Evolutionary conservation across 2,113 vertebrate species (phyloP).

Genomic region (Callionymus lyra): DNA sequence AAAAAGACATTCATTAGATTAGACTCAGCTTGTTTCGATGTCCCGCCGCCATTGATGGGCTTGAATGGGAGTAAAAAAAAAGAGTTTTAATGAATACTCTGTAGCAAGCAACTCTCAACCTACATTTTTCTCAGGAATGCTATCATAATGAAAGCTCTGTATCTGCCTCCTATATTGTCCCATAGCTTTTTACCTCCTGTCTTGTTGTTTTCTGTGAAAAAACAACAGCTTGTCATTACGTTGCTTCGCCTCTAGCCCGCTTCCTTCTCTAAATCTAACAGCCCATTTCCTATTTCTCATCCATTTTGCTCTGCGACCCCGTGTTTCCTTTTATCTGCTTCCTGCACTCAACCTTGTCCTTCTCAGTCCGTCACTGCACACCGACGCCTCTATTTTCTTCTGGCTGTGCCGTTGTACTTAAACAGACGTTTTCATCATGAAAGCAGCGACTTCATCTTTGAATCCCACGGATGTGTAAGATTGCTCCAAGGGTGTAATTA

Average conservation of each 20-base stretch:
- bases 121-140: too few relatives aligned
- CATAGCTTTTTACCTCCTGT: neutral
- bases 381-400: constrained; percentile 11
- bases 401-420: constrained; percentile 28
- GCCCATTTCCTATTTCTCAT: constrained; percentile 9
- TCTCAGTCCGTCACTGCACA: constrained; percentile 7
- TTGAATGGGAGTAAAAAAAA: constrained; percentile 14
- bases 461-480: constrained; percentile 42
- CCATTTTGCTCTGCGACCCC: constrained; percentile 9
- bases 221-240: constrained; percentile 7
- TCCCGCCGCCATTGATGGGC: constrained; percentile 28
- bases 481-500: constrained; percentile 57
- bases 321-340: constrained; percentile 7
- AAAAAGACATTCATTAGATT: constrained; percentile 66
- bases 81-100: too few relatives aligned
- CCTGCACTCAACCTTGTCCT: constrained; percentile 17
- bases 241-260: neutral
- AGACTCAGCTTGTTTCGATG: constrained; percentile 56
- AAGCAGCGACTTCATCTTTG: constrained; percentile 39
- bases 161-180: neutral
- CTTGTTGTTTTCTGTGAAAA: neutral
- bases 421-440: constrained; percentile 33
- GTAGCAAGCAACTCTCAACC: too few relatives aligned
- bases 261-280: constrained; percentile 2
- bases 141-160: neutral